Conservation (phyloP, 2,888 invertebrate species). For the Drosophila anomalata region DNA sequence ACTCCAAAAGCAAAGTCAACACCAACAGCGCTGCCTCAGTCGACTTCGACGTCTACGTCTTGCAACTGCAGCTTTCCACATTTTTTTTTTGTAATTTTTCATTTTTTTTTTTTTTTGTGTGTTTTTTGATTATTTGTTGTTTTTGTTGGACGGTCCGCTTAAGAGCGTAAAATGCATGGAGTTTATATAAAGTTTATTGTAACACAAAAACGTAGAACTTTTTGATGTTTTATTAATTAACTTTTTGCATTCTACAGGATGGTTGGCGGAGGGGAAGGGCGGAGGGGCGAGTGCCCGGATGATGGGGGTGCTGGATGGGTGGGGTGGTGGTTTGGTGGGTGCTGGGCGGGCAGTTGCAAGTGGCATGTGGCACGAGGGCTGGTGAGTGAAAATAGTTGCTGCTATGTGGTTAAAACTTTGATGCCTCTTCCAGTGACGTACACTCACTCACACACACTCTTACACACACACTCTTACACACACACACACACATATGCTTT, state of each 20-base stretch:
- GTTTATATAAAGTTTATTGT: slow-evolving; percentile 77
- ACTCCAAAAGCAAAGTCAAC: slow-evolving; percentile 44
- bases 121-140: slow-evolving; percentile 1
- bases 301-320: not conserved
- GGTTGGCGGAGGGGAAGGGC: not conserved
- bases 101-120: not conserved
- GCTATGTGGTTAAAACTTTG: slow-evolving; percentile 76
- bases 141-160: slow-evolving; percentile 33
- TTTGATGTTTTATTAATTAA: slow-evolving; percentile 79
- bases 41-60: slow-evolving; percentile 18
- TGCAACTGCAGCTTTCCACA: slow-evolving; percentile 17
- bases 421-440: slow-evolving; percentile 76
- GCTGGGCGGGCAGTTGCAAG: not conserved
- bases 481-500: slow-evolving; percentile 44
- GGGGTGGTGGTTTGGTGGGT: not conserved
- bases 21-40: slow-evolving; percentile 11
- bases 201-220: slow-evolving; percentile 77
- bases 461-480: slow-evolving; percentile 12
- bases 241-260: slow-evolving; percentile 68
- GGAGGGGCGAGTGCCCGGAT: not conserved
- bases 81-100: not conserved
- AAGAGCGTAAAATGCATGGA: slow-evolving; percentile 73
- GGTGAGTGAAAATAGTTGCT: slow-evolving; percentile 37
- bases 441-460: slow-evolving; percentile 46
- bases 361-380: not conserved